Percentiles rank a stretch among this genome's conserved stretches.
Evolutionary conservation across 2,113 vertebrate genomes (phyloP).

Genomic region (Pongo pygmaeus): DNA sequence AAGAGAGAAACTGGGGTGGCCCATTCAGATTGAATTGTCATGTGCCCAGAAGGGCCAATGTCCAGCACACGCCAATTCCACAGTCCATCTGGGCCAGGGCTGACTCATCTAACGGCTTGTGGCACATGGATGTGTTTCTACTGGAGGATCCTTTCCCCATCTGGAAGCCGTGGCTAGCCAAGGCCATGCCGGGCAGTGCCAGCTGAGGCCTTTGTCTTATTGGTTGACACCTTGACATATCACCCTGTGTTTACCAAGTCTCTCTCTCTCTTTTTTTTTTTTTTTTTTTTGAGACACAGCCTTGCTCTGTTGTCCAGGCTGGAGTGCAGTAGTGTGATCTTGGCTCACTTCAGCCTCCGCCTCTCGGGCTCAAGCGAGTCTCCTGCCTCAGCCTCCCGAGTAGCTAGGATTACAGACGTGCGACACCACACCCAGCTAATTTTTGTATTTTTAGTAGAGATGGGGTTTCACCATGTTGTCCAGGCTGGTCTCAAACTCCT

Average conservation of each 20-base stretch:
- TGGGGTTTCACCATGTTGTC: no score
- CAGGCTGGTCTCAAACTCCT: no score
- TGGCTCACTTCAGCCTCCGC: no score
- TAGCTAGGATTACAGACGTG: no score
- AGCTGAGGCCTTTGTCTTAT: background rate
- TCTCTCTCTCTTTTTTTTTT: no score
- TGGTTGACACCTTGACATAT: background rate
- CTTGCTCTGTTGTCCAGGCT: no score
- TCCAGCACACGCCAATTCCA: rapidly evolving
- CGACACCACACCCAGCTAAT: no score
- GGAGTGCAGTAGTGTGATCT: no score
- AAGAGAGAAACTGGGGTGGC: background rate
- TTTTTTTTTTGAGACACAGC: no score
- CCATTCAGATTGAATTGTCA: background rate
- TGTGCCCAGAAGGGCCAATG: background rate
- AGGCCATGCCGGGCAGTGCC: background rate
- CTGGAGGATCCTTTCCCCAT: background rate
- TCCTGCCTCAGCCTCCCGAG: no score
- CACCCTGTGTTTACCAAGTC: background rate
- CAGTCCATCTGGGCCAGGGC: rapidly evolving
- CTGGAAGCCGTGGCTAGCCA: background rate
- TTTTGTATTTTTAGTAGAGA: no score
- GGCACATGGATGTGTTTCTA: background rate
- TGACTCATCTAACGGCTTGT: background rate
- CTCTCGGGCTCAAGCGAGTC: rapidly evolving